These are phyloP conservation scores for Clarias laeviceps DNA, from an alignment of 2,797 vertebrate genomes.

Conservation along the genomic window DNA sequence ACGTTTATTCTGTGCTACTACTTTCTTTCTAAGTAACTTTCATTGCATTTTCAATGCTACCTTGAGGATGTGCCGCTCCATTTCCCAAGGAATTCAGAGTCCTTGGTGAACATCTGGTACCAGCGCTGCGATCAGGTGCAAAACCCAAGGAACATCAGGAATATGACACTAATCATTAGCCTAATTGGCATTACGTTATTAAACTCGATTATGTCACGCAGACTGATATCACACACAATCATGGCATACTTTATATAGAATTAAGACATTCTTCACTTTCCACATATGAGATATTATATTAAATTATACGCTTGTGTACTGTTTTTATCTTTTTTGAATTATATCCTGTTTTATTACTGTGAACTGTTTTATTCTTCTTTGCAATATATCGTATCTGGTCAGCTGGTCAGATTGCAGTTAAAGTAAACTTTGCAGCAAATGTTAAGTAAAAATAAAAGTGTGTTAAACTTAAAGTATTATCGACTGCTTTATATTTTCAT, in stretches of 20 bases:
- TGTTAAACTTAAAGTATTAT: too few relatives aligned
- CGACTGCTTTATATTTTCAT: too few relatives aligned
- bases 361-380: background rate
- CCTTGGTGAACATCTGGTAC: slow-evolving; percentile 46
- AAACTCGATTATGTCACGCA: slow-evolving; percentile 23
- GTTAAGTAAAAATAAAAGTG: too few relatives aligned
- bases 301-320: background rate
- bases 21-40: slow-evolving; percentile 21
- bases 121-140: slow-evolving; percentile 23
- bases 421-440: background rate
- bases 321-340: background rate
- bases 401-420: background rate
- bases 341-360: too few relatives aligned
- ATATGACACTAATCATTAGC: slow-evolving; percentile 32
- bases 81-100: slow-evolving; percentile 35
- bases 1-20: slow-evolving; percentile 32
- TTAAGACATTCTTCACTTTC: background rate
- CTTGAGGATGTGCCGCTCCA: slow-evolving; percentile 9
- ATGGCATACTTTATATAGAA: background rate
- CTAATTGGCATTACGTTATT: slow-evolving; percentile 48
- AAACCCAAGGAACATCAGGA: slow-evolving; percentile 35
- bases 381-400: background rate
- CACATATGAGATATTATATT: background rate
- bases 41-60: slow-evolving; percentile 6
- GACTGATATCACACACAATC: slow-evolving; percentile 1